phyloP scores from a whole-genome alignment of 2,113 vertebrate species.

The Takifugu bimaculatus region DNA sequence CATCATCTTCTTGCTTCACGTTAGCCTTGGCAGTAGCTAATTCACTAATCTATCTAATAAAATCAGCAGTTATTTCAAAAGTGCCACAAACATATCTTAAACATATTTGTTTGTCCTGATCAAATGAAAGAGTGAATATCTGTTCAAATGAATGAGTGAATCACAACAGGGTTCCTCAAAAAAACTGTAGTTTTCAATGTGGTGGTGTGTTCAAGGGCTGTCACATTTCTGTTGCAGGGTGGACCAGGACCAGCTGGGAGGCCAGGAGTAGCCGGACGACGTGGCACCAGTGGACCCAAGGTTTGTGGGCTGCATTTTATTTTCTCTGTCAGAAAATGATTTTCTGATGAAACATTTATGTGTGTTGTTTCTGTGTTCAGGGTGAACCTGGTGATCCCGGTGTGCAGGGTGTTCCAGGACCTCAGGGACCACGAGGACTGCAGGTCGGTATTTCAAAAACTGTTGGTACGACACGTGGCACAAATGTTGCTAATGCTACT shows the following conservation, averaged over 20 bases:
- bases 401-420: slow-evolving; percentile 66
- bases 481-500: too few species aligned
- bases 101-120: too few species aligned
- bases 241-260: slow-evolving; percentile 46
- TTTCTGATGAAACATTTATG: too few species aligned
- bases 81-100: too few species aligned
- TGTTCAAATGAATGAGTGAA: too few species aligned
- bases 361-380: slow-evolving; percentile 53
- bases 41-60: too few species aligned
- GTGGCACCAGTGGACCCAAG: slow-evolving; percentile 78
- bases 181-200: too few species aligned
- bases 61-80: too few species aligned
- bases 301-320: slow-evolving; percentile 49
- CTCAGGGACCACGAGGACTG: slow-evolving; percentile 72
- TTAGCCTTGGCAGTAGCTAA: background rate
- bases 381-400: slow-evolving; percentile 79
- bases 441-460: slow-evolving; percentile 54
- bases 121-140: too few species aligned
- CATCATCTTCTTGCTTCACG: background rate
- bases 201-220: background rate
- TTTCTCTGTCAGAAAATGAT: background rate
- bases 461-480: too few species aligned
- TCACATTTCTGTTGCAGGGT: slow-evolving; percentile 56
- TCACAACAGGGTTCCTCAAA: too few species aligned
- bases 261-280: slow-evolving; percentile 65